Evolutionary conservation across 2,797 vertebrate species (phyloP).

Genomic region (Knipowitschia caucasica): DNA sequence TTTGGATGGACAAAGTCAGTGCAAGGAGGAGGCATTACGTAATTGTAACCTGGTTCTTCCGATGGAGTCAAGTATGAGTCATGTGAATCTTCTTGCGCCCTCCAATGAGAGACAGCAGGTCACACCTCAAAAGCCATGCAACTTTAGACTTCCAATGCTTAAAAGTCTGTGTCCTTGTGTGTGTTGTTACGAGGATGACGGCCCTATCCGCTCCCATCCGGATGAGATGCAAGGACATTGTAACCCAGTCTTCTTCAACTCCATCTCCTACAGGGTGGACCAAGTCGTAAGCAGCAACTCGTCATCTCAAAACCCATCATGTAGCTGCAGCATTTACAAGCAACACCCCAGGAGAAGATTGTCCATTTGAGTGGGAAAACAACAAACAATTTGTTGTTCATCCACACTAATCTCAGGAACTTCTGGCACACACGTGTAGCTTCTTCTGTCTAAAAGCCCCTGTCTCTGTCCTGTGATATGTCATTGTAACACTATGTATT

Average conservation of each 20-base stretch:
- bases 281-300: conserved; percentile 57
- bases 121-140: conserved; percentile 17
- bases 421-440: too few species aligned
- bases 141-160: conserved; percentile 34
- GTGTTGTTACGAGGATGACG: conserved; percentile 63
- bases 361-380: conserved; percentile 33
- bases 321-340: conserved; percentile 56
- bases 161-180: conserved; percentile 70
- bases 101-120: conserved; percentile 56
- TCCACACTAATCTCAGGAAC: too few species aligned
- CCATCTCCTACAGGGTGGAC: conserved; percentile 80
- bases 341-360: conserved; percentile 75
- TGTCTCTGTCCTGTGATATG: too few species aligned
- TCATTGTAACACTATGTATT: too few species aligned
- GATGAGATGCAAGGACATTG: conserved; percentile 70
- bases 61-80: conserved; percentile 72
- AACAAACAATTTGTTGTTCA: too few species aligned
- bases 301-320: conserved; percentile 69
- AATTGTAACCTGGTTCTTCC: conserved; percentile 74
- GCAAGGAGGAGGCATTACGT: conserved; percentile 32
- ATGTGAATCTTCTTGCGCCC: conserved; percentile 71
- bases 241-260: conserved; percentile 82
- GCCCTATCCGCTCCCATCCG: conserved; percentile 38
- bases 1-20: conserved; percentile 15
- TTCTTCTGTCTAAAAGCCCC: too few species aligned